Evolutionary conservation across 2,113 vertebrate genomes (phyloP).

Genomic region (Ancistrus triradiatus): DNA sequence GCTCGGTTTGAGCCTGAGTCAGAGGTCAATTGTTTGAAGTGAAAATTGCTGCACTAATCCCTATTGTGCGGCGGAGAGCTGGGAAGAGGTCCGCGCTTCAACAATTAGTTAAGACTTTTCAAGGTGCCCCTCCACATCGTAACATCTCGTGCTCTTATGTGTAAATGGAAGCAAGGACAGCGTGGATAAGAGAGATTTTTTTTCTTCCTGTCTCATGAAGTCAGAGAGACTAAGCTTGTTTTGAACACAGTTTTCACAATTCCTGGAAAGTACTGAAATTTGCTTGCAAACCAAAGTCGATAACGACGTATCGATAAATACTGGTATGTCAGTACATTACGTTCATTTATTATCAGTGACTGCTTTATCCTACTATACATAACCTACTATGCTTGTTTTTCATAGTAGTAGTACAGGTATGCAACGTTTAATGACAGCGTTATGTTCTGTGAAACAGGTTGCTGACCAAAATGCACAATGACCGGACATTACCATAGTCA

Average conservation of each 20-base stretch:
- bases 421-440: too few species aligned
- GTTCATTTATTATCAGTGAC: too few species aligned
- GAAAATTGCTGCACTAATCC: conserved; percentile 37
- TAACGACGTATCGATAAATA: too few species aligned
- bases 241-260: neutral
- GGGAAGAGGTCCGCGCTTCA: conserved; percentile 27
- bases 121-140: conserved; percentile 44
- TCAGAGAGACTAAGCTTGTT: neutral
- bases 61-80: conserved; percentile 28
- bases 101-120: conserved; percentile 41
- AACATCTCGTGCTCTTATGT: conserved; percentile 17
- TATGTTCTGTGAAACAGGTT: too few species aligned
- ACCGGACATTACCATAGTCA: too few species aligned
- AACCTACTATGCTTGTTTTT: too few species aligned
- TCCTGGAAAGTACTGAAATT: too few species aligned
- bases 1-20: conserved; percentile 44
- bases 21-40: conserved; percentile 44
- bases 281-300: too few species aligned
- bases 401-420: too few species aligned
- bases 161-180: conserved; percentile 25
- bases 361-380: too few species aligned
- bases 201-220: conserved; percentile 11
- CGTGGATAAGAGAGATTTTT: neutral
- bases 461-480: too few species aligned
- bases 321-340: too few species aligned